Conservation (phyloP, 2,113 vertebrate species). For the Cyprinodon brontotheroides region DNA sequence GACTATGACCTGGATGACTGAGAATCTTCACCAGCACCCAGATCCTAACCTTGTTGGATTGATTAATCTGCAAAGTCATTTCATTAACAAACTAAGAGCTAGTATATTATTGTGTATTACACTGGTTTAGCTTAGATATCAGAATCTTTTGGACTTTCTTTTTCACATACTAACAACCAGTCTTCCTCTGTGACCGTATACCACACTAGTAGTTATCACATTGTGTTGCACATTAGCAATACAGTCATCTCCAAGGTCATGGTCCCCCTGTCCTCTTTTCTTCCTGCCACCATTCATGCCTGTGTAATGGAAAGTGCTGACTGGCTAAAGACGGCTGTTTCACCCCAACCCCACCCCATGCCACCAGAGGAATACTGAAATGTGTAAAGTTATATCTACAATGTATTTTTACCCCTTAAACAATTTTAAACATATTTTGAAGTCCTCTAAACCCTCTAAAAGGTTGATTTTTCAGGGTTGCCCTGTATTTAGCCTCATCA, state of each 20-base stretch:
- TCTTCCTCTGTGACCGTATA: conserved; percentile 36
- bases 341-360: not conserved
- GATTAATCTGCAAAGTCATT: not conserved
- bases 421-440: too few relatives aligned
- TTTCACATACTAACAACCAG: conserved; percentile 17
- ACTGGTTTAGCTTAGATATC: not conserved
- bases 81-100: not conserved
- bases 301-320: conserved; percentile 65
- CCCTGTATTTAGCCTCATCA: too few relatives aligned
- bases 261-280: conserved; percentile 52
- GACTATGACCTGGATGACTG: too few relatives aligned
- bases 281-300: conserved; percentile 64
- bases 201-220: conserved; percentile 24
- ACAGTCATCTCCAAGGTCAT: conserved; percentile 63
- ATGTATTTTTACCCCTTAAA: too few relatives aligned
- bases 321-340: conserved; percentile 59
- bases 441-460: too few relatives aligned
- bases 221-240: conserved; percentile 13
- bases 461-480: too few relatives aligned
- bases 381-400: not conserved
- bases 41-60: not conserved
- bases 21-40: not conserved
- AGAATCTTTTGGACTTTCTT: conserved; percentile 2
- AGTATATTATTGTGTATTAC: not conserved
- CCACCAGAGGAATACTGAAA: conserved; percentile 24